Evolutionary conservation across 2,888 invertebrate genomes (phyloP), one percentile per base, ranked within the genome.

Genomic region (Drosophila prolongata): DNA sequence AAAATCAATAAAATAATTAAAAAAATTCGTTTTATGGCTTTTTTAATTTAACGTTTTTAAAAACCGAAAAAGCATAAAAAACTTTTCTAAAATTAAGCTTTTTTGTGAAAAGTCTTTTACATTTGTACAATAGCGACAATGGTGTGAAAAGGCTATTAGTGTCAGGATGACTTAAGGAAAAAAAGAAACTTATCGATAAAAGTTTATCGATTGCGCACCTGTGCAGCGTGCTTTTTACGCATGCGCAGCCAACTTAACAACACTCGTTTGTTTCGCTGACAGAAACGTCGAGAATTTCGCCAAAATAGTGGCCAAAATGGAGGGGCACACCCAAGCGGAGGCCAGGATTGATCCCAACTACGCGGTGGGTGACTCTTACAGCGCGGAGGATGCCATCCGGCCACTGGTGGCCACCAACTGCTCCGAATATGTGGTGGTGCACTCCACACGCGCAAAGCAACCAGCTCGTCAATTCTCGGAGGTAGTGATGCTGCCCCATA

Each of bases 381-480:
- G 14, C 61, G 50, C 27, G 6, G 1, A 27, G 27, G 27, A 27
- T 27, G 27, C 27, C 6, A 27, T 27, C 27, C 27, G 27, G 0
- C 79, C 87, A 11, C 49, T 83, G n/a, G 19, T 67, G 4, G 54
- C 46, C 0, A 27, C 68, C 3, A 81, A 83, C 11, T 76, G 87
- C 24, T 80, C 80, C 1, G 65, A 80, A 0, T 78, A 70, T 30
- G 87, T 49, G 1, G 59, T 84, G 19, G 79, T 72, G 1, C 79
- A 84, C n/a, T 38, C n/a, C 1, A 9, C 1, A 0, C 27, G 6
- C 2, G 6, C 6, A 27, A 27, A 78, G 27, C 44, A 40, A 14
- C 79, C 81, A 1, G 70, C 42, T 0, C 66, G 77, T 3, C 40
- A 58, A 1, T 30, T 77, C 1, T 13, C 6, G 5, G 87, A 87